These are phyloP conservation scores for Tinamus major DNA, from an alignment of 2,797 vertebrate species.

Conservation along the genomic window DNA sequence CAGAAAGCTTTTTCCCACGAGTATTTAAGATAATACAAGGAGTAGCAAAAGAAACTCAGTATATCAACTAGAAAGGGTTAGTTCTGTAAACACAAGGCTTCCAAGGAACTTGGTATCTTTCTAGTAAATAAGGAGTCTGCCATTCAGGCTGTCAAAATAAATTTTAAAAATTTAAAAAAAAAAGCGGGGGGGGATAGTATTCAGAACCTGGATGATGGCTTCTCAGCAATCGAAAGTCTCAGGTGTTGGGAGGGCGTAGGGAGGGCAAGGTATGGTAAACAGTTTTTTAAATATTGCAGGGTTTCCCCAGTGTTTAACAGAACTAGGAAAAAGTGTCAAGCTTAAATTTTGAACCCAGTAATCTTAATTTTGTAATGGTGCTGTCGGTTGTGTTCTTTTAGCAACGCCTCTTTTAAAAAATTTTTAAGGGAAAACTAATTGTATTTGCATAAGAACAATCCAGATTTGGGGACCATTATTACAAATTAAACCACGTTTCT, in stretches of 20 bases:
- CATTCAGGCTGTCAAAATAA: conserved; percentile 84
- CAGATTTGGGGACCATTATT: conserved; percentile 80
- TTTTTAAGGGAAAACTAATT: conserved; percentile 75
- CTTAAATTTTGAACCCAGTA: conserved; percentile 84
- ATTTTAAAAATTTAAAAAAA: not conserved
- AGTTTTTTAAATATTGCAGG: conserved; percentile 76
- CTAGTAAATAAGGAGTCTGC: conserved; percentile 81
- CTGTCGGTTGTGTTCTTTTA: conserved; percentile 84
- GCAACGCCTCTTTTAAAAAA: conserved; percentile 79
- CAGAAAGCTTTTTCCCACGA: conserved; percentile 83
- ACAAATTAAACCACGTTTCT: conserved; percentile 67
- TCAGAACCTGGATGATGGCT: conserved; percentile 88
- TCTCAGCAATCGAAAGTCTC: conserved; percentile 80
- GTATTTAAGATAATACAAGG: conserved; percentile 80
- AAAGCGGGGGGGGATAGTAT: conserved; percentile 82
- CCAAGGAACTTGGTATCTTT: conserved; percentile 82
- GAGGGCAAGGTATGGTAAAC: conserved; percentile 70
- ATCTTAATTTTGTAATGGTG: conserved; percentile 88
- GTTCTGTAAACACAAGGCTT: conserved; percentile 80
- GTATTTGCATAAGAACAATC: conserved; percentile 74
- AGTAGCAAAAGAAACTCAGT: conserved; percentile 81
- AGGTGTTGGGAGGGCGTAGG: conserved; percentile 76
- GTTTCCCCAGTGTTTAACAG: conserved; percentile 75
- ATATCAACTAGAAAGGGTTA: conserved; percentile 82
- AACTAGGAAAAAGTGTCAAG: conserved; percentile 74